Conservation (phyloP, 2,888 invertebrate species). For the Patella caerulea region DNA sequence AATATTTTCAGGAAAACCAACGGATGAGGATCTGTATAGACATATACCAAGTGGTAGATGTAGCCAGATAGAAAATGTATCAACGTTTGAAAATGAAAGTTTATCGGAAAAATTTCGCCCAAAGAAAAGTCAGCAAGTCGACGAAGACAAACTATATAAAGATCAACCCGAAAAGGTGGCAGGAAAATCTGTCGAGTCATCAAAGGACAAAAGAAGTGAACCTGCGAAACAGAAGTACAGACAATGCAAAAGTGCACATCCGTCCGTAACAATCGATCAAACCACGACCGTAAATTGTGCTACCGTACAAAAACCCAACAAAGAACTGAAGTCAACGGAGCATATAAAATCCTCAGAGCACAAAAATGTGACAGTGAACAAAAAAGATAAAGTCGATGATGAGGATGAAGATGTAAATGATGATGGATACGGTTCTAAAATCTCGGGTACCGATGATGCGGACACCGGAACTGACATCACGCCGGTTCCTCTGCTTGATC, state of each 20-base stretch:
- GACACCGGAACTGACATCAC: slow-evolving; percentile 15
- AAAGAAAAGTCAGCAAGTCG: too few relatives aligned
- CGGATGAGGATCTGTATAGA: neutral
- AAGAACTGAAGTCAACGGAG: too few relatives aligned
- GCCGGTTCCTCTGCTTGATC: slow-evolving; percentile 5
- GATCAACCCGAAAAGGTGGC: too few relatives aligned
- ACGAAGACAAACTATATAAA: too few relatives aligned
- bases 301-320: too few relatives aligned
- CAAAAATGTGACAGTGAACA: neutral
- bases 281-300: too few relatives aligned
- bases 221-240: too few relatives aligned
- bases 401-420: slow-evolving; percentile 25
- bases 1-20: neutral
- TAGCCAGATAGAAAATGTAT: neutral
- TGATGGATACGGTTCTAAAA: slow-evolving; percentile 35
- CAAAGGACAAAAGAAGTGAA: too few relatives aligned
- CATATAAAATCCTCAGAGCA: too few relatives aligned
- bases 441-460: slow-evolving; percentile 15
- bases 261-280: too few relatives aligned
- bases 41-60: neutral
- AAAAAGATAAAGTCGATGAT: slow-evolving; percentile 8
- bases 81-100: neutral
- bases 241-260: too few relatives aligned
- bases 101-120: neutral
- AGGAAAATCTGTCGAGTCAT: too few relatives aligned